Percentiles rank a stretch among this genome's conserved stretches.
These are phyloP conservation scores for Eudasyphora cyanicolor DNA, from an alignment of 2,888 invertebrate genomes.

Conservation along the genomic window DNA sequence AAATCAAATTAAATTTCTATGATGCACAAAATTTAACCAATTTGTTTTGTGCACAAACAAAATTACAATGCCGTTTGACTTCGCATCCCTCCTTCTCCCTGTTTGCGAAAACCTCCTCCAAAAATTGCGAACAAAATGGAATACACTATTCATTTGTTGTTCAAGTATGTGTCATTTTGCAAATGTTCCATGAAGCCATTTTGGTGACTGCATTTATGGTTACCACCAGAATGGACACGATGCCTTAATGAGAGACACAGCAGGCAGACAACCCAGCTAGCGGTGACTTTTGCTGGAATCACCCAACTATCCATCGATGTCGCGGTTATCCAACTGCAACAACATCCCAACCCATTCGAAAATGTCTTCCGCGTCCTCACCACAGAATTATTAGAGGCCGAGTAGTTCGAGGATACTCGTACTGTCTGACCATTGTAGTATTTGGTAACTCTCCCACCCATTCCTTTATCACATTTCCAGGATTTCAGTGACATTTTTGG, in stretches of 20 bases:
- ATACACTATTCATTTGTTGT: background rate
- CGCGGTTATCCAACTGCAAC: background rate
- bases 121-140: background rate
- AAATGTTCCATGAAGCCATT: constrained; percentile 44
- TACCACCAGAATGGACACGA: constrained; percentile 41
- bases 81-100: too few species aligned
- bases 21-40: constrained; percentile 61
- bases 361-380: background rate
- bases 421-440: too few species aligned
- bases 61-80: background rate
- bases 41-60: constrained; percentile 39
- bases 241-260: constrained; percentile 3
- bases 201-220: constrained; percentile 59
- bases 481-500: constrained; percentile 12
- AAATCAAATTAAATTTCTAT: constrained; percentile 63
- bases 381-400: background rate
- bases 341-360: background rate
- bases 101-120: background rate
- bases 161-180: constrained; percentile 21
- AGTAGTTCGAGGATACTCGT: background rate
- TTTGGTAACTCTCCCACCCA: constrained; percentile 21
- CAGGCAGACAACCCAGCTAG: background rate
- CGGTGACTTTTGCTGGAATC: constrained; percentile 52
- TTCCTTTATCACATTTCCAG: constrained; percentile 6
- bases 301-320: constrained; percentile 41